Conservation (phyloP, 2,888 invertebrate species). For the Drosophila recens region DNA sequence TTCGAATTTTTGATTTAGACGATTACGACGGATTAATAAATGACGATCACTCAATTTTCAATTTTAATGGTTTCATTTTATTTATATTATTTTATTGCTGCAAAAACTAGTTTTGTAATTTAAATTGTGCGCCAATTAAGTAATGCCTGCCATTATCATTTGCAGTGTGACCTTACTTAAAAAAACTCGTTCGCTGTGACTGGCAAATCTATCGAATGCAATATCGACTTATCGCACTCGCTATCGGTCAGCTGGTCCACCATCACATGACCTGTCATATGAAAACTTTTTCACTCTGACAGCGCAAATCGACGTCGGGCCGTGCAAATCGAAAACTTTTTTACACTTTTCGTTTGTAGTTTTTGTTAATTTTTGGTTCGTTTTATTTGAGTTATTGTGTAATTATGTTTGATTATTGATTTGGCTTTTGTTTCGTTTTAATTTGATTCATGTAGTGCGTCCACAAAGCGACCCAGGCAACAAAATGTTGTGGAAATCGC, state of each 20-base stretch:
- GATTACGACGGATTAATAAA: no score
- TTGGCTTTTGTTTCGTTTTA: slow-evolving; percentile 57
- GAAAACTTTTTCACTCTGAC: slow-evolving; percentile 82
- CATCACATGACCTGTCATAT: slow-evolving; percentile 85
- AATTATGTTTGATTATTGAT: slow-evolving; percentile 44
- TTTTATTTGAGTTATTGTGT: slow-evolving; percentile 50
- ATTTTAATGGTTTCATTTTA: no score
- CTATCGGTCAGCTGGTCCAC: slow-evolving; percentile 57
- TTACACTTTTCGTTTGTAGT: slow-evolving; percentile 73
- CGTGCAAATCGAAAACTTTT: slow-evolving; percentile 65
- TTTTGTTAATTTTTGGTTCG: slow-evolving; percentile 74
- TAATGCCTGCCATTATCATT: no score
- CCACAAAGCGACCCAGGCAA: slow-evolving; percentile 47
- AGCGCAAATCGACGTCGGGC: slow-evolving; percentile 72
- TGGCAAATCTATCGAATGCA: slow-evolving; percentile 12
- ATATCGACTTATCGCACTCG: slow-evolving; percentile 33
- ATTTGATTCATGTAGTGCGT: slow-evolving; percentile 53
- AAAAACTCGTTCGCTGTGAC: slow-evolving; percentile 12
- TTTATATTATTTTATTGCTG: no score
- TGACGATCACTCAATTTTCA: no score
- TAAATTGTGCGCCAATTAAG: no score
- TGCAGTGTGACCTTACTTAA: neutral
- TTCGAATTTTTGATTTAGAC: no score
- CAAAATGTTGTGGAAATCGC: slow-evolving; percentile 78
- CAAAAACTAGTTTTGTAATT: no score